Evolutionary conservation across 2,888 invertebrate genomes (phyloP), one percentile per base, ranked within the genome.

Genomic region (Chaetogeoica ovagalla): DNA sequence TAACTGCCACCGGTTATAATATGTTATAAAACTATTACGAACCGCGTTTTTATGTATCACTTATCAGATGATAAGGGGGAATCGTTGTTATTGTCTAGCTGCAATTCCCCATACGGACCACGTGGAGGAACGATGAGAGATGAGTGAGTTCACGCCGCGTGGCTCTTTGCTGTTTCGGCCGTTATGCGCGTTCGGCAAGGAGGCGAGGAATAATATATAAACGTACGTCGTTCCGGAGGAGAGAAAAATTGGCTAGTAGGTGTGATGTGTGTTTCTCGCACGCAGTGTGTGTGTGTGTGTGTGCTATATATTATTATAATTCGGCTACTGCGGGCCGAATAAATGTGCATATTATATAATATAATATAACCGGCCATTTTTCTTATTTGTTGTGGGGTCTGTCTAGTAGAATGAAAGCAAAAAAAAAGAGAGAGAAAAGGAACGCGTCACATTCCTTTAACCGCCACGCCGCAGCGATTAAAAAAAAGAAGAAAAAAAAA

Each of bases 161-260:
- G 30, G 55, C 2, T 55, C 19, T 55, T 3, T 19, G 55, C 19
- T 19, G 11, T 19, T 55, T 55, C 19, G 55, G 17, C 19, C 55
- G 19, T 19, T 19, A 7, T 55, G 19, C 4, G 52, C 19, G 19
- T 48, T 48, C 11, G 48, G 48, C 15, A 13, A 48, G 19, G 2
- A 55, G 4, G 55, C 19, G 55, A 5, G 19, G 19, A 19, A 19
- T 19, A 19, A 55, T 55, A 60, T 60, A 60, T 30, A 60, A 60
- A 60, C 23, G 66, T 66, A 66, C 19, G 19, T 48, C 21, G 48
- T 66, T 21, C 5, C 23, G 48, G 43, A 48, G 23, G 48, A 48
- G 43, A 48, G 23, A 66, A 48, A 66, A 66, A 66, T 66, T 66
- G 43, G 15, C 43, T 66, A 37, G 48, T 66, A 37, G 48, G 5